Percentiles rank a stretch among this genome's conserved stretches.
Conservation (phyloP, 2,888 invertebrate genomes). For the Tortricodes alternella region DNA sequence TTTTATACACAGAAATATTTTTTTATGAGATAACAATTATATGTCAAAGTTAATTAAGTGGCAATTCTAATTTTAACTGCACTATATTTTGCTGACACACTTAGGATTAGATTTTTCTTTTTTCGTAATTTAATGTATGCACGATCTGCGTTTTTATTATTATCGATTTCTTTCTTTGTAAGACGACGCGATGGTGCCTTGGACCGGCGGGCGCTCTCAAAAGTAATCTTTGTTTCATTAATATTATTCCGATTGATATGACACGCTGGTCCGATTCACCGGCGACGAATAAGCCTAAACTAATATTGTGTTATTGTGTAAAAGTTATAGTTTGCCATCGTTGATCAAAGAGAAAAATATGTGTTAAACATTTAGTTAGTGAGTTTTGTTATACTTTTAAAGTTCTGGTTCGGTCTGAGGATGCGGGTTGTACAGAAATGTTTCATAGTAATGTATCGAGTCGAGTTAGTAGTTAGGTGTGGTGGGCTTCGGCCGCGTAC, state of each 20-base stretch:
- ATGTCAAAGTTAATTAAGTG: constrained; percentile 79
- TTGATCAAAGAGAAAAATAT: constrained; percentile 76
- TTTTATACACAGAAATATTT: constrained; percentile 82
- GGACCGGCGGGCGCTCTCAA: constrained; percentile 46
- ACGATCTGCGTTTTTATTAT: constrained; percentile 81
- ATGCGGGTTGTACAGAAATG: constrained; percentile 72
- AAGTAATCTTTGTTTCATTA: constrained; percentile 62
- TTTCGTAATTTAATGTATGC: constrained; percentile 78
- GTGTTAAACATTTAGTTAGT: constrained; percentile 77
- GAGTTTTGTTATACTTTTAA: constrained; percentile 78
- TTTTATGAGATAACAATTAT: constrained; percentile 77
- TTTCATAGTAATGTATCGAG: constrained; percentile 77
- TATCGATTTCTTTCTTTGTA: constrained; percentile 60
- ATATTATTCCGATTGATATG: constrained; percentile 44
- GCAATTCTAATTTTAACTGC: constrained; percentile 79
- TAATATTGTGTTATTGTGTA: constrained; percentile 76
- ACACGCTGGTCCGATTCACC: constrained; percentile 52
- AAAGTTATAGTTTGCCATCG: constrained; percentile 81
- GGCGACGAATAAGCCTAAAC: constrained; percentile 62
- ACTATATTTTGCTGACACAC: constrained; percentile 82
- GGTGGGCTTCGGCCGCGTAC: constrained; percentile 53
- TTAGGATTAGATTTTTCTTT: constrained; percentile 69
- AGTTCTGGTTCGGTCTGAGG: constrained; percentile 59
- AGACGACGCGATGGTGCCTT: constrained; percentile 57
- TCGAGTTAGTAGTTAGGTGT: constrained; percentile 68